Base-by-base conservation (phyloP, 2,888 invertebrate genomes). In the Lepetodrilus schrolli region DNA sequence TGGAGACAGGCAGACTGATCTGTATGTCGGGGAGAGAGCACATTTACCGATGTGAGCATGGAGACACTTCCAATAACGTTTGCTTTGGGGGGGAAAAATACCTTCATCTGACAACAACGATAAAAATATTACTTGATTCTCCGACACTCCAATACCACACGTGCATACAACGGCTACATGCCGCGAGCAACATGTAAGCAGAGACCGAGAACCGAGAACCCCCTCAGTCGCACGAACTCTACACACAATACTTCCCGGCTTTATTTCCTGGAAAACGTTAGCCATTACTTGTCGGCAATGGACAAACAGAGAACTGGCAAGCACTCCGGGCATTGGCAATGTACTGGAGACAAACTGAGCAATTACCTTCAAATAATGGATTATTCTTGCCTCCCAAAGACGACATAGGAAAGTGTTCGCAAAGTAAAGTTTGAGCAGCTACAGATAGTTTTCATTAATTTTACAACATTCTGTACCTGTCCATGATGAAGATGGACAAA, bases 41-140 rank as follows among this genome's bases (percentile, higher is more conserved):
- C 58, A 30, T 58, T 58, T 30, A 58, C 30, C 34, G 43, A 4
- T 43, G 43, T 13, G n/a, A 43, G 13, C 17, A 43, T n/a, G 26
- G 26, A 30, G 30, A 17, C 58, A 26, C 34, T 58, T 34, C n/a
- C 58, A 58, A 58, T 17, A 58, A 58, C 58, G 34, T 58, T 58
- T 58, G 58, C 58, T 30, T 58, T 58, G 58, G n/a, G n/a, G n/a
- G n/a, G n/a, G 26, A 58, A 58, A 58, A 58, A 58, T 30, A 58
- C 30, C 34, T 23, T 30, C 10, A 30, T 10, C 58, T 34, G 34
- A 58, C 58, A 30, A n/a, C 26, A 34, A 58, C 58, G 30, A 30
- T 58, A 30, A 34, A 34, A 13, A 23, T 4, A 30, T 30, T 30
- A 30, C 58, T n/a, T 58, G 58, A 58, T 58, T 58, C 58, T 58